A percentile compares a stretch with the other conserved stretches of the same genome.
phyloP scores from a whole-genome alignment of 1,140 invertebrate species.

The Pollicipes pollicipes region DNA sequence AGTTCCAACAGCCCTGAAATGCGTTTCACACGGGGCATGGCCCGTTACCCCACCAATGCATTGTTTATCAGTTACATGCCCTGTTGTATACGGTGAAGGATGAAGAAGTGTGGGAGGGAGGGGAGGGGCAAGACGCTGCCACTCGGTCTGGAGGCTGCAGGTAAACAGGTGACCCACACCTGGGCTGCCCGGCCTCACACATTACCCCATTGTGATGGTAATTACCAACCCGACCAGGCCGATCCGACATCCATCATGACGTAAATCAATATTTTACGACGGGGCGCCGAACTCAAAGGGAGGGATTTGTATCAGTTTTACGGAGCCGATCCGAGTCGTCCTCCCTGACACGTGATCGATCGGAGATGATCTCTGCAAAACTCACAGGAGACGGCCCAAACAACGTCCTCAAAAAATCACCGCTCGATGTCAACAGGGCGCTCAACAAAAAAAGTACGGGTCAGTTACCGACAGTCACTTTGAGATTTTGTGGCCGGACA shows the following conservation, averaged over 20 bases:
- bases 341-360: not conserved
- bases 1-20: too few species aligned
- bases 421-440: too few species aligned
- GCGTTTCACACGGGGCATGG: too few species aligned
- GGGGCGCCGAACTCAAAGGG: not conserved
- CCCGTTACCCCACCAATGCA: not conserved
- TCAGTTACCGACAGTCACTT: too few species aligned
- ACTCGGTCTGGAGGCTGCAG: not conserved
- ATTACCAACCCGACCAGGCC: not conserved
- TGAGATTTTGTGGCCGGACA: not conserved
- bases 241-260: not conserved
- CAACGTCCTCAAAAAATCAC: not conserved
- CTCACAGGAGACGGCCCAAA: not conserved
- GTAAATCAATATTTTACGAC: not conserved
- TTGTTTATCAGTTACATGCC: not conserved
- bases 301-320: not conserved
- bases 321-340: not conserved
- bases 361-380: not conserved
- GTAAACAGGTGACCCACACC: not conserved
- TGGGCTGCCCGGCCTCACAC: not conserved
- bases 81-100: not conserved
- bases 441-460: not conserved
- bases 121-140: too few species aligned
- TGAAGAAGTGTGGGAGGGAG: not conserved
- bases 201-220: not conserved